Evolutionary conservation across 2,113 vertebrate species (phyloP).

Genomic region (Vireo altiloquus): DNA sequence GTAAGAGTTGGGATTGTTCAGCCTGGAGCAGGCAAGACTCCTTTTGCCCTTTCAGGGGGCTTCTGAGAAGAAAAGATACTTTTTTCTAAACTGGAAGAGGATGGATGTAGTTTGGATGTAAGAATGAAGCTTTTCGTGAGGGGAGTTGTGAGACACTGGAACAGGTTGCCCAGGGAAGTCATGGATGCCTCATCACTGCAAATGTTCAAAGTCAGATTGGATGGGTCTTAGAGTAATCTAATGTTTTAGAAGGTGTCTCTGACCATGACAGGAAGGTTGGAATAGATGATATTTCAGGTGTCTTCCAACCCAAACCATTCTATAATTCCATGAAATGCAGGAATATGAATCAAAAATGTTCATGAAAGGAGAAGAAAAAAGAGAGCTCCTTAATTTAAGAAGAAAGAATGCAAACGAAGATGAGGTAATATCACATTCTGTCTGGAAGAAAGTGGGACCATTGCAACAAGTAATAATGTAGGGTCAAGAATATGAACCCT

Average conservation of each 20-base stretch:
- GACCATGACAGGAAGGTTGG: not conserved
- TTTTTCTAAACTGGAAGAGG: not conserved
- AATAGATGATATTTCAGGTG: not conserved
- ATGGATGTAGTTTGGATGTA: not conserved
- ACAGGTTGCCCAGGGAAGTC: not conserved
- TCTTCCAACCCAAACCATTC: not conserved
- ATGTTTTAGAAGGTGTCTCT: not conserved
- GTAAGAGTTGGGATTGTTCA: not conserved
- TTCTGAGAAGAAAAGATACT: not conserved
- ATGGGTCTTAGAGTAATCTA: not conserved
- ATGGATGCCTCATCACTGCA: not conserved
- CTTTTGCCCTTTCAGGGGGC: not conserved
- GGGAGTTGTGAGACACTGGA: too few relatives aligned
- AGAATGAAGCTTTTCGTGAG: not conserved
- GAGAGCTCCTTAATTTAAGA: not conserved
- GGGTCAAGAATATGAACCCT: fast-evolving
- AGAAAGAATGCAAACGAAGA: not conserved
- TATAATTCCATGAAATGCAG: not conserved
- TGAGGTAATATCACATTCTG: not conserved
- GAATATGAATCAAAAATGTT: not conserved
- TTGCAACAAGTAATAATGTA: not conserved
- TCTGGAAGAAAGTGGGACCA: not conserved
- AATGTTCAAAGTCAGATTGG: not conserved
- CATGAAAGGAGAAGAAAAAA: not conserved
- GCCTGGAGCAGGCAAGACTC: not conserved